Evolutionary conservation across 2,113 vertebrate species (phyloP).

Genomic region (Setophaga kirtlandii): DNA sequence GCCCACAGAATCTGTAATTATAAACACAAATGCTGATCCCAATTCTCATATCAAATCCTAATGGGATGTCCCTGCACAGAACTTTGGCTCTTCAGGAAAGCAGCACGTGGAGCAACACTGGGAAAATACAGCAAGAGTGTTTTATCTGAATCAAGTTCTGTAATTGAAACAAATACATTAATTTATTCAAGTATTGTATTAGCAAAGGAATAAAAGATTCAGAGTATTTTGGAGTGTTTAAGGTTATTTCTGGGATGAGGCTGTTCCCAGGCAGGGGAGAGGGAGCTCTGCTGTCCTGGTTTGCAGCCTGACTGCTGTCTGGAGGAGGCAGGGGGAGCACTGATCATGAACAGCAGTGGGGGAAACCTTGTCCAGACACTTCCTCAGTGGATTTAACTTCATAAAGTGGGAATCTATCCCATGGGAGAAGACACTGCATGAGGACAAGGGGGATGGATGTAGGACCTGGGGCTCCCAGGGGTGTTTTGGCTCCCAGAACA

Average conservation of each 20-base stretch:
- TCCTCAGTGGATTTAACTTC: background rate
- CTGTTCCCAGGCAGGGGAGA: background rate
- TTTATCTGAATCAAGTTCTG: background rate
- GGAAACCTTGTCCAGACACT: background rate
- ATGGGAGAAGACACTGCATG: fast-evolving
- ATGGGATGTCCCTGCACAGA: background rate
- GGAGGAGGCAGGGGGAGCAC: background rate
- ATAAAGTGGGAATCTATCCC: background rate
- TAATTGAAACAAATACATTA: background rate
- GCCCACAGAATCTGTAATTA: background rate
- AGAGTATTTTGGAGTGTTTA: background rate
- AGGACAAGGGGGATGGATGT: background rate
- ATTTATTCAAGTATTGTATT: background rate
- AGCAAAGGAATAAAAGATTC: background rate
- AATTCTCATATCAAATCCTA: background rate
- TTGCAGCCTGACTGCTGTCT: background rate
- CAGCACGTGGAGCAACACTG: background rate
- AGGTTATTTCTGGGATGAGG: background rate
- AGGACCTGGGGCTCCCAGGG: background rate
- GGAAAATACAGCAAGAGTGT: fast-evolving
- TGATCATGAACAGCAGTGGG: background rate
- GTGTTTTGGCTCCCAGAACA: background rate
- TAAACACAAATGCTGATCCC: background rate
- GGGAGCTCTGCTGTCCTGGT: background rate
- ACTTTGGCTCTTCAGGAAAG: background rate